Evolutionary conservation across 2,113 vertebrate genomes (phyloP).

Genomic region (Fulmarus glacialis): DNA sequence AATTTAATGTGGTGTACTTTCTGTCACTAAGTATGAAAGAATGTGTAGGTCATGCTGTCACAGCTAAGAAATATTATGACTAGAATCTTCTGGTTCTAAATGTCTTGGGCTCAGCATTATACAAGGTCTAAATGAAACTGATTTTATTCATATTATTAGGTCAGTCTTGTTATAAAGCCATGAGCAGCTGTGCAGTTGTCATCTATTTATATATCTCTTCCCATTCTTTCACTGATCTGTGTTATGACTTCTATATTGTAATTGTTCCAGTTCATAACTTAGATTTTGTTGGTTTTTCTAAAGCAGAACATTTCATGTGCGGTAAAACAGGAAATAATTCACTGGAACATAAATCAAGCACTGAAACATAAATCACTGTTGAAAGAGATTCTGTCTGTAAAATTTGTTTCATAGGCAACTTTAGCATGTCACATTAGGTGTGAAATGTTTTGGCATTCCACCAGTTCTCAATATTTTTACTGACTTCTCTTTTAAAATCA

Average conservation of each 20-base stretch:
- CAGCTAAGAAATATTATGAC: neutral
- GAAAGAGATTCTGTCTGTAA: neutral
- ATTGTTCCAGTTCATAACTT: neutral
- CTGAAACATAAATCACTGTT: neutral
- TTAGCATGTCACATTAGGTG: neutral
- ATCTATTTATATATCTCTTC: neutral
- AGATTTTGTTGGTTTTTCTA: neutral
- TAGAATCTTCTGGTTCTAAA: neutral
- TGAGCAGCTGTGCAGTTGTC: neutral
- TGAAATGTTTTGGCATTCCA: neutral
- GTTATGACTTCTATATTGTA: neutral
- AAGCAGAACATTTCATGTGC: neutral
- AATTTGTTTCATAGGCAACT: neutral
- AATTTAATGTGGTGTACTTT: neutral
- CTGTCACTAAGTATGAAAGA: neutral
- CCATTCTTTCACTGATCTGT: neutral
- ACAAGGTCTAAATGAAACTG: neutral
- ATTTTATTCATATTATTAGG: neutral
- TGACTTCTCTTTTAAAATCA: neutral
- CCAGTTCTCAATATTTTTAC: neutral
- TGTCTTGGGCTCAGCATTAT: neutral
- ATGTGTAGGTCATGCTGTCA: neutral
- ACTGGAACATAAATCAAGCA: neutral
- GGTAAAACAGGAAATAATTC: neutral
- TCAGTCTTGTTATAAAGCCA: neutral